Evolutionary conservation across 2,888 invertebrate species (phyloP), one percentile per base, ranked within the genome.

Genomic region (Teinopalpus imperialis): DNA sequence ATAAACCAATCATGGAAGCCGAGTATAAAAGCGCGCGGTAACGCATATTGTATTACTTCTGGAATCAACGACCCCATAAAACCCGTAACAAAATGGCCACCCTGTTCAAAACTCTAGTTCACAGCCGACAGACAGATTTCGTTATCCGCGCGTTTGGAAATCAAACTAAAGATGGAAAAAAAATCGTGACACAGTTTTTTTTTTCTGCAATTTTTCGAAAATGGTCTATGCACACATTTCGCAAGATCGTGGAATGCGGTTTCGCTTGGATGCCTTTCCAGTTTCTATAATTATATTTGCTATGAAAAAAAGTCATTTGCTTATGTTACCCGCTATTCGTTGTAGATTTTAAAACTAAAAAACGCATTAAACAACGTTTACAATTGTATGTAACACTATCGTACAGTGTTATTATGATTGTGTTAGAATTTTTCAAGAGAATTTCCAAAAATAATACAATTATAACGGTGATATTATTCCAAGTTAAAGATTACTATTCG

Each of bases 161-260:
- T 40, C 40, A 9, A 40, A 45, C 20, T 45, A 6, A 27, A 40
- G 27, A 21, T 21, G 10, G 34, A 20, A 37, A 45, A 45, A 34
- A 12, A 34, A 35, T 14, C 32, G 16, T 40, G 45, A 27, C 45
- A 40, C 45, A 30, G 34, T 32, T 45, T 40, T 32, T 45, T 40
- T 40, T 39, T 34, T 14, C n/a, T 4, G 37, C 34, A 13, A 27
- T 40, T 45, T 45, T 45, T 45, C 45, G 45, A 45, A 45, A 45
- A 45, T 45, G 40, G 21, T 45, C 40, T 39, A 40, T 21, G 39
- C 27, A 37, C 31, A 30, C 34, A 40, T 45, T 44, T 45, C 45
- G 40, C 34, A 40, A 45, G 31, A 9, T 3, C 12, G 12, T 35
- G 29, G 39, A 39, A 39, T 29, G 40, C 39, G 20, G 40, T 40